Evolutionary conservation across 2,797 vertebrate genomes (phyloP).

Genomic region (Triplophysa bombifrons): DNA sequence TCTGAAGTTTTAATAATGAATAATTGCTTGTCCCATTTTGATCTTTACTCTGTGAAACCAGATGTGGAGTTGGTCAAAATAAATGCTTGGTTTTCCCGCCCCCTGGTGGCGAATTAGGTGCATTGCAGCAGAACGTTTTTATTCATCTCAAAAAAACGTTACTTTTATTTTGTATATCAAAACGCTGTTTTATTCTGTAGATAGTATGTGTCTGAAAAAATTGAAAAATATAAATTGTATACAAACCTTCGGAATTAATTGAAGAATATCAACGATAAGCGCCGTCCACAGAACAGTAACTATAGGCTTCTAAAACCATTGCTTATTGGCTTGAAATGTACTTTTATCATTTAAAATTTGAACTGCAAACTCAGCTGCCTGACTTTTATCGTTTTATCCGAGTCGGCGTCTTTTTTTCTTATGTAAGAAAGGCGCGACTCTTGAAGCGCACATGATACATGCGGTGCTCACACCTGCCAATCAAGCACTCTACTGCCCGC

Average conservation of each 20-base stretch:
- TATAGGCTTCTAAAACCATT: not conserved
- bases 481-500: conserved; percentile 62
- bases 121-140: conserved; percentile 36
- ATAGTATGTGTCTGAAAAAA: not conserved
- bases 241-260: not conserved
- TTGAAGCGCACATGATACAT: not conserved
- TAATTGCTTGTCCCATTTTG: not conserved
- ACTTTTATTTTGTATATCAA: not conserved
- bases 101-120: conserved; percentile 53
- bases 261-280: not conserved
- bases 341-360: not conserved
- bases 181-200: not conserved
- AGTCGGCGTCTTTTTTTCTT: not conserved
- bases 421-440: not conserved
- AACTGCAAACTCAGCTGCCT: not conserved
- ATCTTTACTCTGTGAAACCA: not conserved
- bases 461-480: conserved; percentile 54
- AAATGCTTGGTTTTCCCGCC: conserved; percentile 66
- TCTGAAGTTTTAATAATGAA: not conserved
- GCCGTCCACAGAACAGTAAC: too few species aligned
- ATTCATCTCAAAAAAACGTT: not conserved
- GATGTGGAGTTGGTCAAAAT: not conserved
- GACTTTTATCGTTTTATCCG: not conserved
- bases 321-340: conserved; percentile 25
- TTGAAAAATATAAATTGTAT: not conserved